Evolutionary conservation across 1,140 invertebrate genomes (phyloP).

Genomic region (Pogonus chalceus): DNA sequence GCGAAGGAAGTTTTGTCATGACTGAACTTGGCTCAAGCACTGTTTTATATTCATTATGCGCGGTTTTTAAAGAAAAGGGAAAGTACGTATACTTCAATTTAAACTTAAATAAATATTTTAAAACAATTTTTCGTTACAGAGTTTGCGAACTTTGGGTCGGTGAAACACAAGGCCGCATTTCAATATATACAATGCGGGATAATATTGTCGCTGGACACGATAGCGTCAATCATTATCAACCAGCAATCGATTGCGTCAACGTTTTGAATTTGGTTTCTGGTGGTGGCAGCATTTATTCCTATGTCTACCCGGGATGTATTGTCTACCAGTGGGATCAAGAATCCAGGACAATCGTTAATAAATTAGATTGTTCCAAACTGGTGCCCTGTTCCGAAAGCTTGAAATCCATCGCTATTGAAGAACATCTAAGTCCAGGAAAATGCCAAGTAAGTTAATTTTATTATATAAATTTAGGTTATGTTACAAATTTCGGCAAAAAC

Average conservation of each 20-base stretch:
- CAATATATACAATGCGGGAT: slow-evolving; percentile 50
- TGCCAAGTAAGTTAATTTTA: slow-evolving; percentile 63
- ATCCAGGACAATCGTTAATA: slow-evolving; percentile 57
- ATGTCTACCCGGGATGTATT: slow-evolving; percentile 67
- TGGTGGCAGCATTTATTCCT: slow-evolving; percentile 60
- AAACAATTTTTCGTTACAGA: slow-evolving; percentile 27
- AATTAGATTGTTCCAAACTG: slow-evolving; percentile 84
- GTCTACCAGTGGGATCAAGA: slow-evolving; percentile 75
- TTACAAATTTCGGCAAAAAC: neutral
- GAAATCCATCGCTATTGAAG: slow-evolving; percentile 84
- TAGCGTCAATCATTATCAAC: slow-evolving; percentile 47
- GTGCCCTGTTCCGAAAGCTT: slow-evolving; percentile 85
- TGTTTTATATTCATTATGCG: slow-evolving; percentile 47
- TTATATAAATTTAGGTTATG: neutral
- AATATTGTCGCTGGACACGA: slow-evolving; percentile 50
- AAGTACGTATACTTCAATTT: slow-evolving; percentile 28
- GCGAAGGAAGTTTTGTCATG: slow-evolving; percentile 62
- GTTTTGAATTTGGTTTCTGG: slow-evolving; percentile 51
- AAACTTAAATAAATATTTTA: neutral
- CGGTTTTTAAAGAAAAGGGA: slow-evolving; percentile 34
- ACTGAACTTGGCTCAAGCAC: slow-evolving; percentile 61
- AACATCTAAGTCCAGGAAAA: slow-evolving; percentile 66
- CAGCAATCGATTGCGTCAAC: slow-evolving; percentile 45
- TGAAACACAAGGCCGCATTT: slow-evolving; percentile 60
- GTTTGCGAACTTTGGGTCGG: slow-evolving; percentile 65